Percentiles rank a stretch among this genome's conserved stretches.
These are phyloP conservation scores for Ianthella basta DNA, from an alignment of 37 sponge, comb jelly and placozoan species.

Conservation along the genomic window DNA sequence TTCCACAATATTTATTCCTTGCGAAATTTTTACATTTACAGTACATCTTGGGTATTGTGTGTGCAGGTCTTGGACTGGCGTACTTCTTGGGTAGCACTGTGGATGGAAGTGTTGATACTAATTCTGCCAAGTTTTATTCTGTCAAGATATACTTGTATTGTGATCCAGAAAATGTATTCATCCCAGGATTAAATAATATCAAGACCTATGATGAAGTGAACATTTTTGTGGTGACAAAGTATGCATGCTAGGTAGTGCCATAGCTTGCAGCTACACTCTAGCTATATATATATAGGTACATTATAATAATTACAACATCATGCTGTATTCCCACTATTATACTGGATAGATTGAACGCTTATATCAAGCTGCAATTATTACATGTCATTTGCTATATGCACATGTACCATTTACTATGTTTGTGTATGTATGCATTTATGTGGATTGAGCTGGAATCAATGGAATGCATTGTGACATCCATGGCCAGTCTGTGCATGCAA, in stretches of 20 bases:
- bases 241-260: too few relatives aligned
- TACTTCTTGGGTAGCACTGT: neutral
- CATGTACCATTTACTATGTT: too few relatives aligned
- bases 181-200: neutral
- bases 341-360: too few relatives aligned
- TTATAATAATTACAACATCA: too few relatives aligned
- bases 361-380: too few relatives aligned
- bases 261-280: too few relatives aligned
- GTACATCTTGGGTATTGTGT: too few relatives aligned
- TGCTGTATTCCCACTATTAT: too few relatives aligned
- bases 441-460: neutral
- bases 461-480: neutral
- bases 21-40: too few relatives aligned
- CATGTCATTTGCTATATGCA: too few relatives aligned
- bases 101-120: neutral
- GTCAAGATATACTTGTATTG: neutral
- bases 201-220: neutral
- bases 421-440: neutral
- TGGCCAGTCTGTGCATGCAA: neutral
- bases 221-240: neutral
- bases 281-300: too few relatives aligned
- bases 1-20: too few relatives aligned
- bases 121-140: neutral
- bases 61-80: neutral
- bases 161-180: neutral